Percentiles rank a stretch among this genome's conserved stretches.
phyloP scores from a whole-genome alignment of 2,888 invertebrate species.

The Volucella bombylans region DNA sequence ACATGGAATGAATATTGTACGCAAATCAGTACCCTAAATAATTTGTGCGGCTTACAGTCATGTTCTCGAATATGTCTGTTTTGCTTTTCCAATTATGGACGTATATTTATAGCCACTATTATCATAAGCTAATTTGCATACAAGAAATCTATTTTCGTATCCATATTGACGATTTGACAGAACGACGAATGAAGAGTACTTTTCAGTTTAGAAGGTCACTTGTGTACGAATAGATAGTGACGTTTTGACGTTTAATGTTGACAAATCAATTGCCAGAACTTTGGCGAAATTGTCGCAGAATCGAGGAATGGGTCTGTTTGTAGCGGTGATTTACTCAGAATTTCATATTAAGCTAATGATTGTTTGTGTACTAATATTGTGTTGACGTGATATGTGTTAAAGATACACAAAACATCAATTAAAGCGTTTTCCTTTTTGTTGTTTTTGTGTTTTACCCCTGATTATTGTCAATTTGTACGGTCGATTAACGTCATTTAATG shows the following conservation, averaged over 20 bases:
- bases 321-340: constrained; percentile 2
- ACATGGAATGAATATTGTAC: constrained; percentile 1
- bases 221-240: neutral
- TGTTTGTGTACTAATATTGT: neutral
- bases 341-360: neutral
- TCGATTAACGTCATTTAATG: constrained; percentile 10
- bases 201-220: constrained; percentile 33
- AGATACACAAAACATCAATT: constrained; percentile 6
- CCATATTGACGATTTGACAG: constrained; percentile 7
- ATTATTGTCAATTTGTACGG: constrained; percentile 1
- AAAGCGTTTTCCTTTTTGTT: neutral
- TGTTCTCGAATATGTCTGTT: constrained; percentile 8
- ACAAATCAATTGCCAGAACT: constrained; percentile 35
- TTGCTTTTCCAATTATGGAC: constrained; percentile 29
- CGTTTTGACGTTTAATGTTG: constrained; percentile 38
- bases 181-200: neutral
- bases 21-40: neutral
- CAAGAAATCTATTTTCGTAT: constrained; percentile 41
- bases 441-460: neutral
- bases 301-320: neutral
- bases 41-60: neutral
- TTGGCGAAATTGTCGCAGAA: no score
- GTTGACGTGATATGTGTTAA: constrained; percentile 12
- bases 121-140: constrained; percentile 47
- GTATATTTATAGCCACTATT: constrained; percentile 31